A percentile compares a stretch with the other conserved stretches of the same genome.
Conservation (phyloP, 2,797 vertebrate species). For the Muscicapa comitata region DNA sequence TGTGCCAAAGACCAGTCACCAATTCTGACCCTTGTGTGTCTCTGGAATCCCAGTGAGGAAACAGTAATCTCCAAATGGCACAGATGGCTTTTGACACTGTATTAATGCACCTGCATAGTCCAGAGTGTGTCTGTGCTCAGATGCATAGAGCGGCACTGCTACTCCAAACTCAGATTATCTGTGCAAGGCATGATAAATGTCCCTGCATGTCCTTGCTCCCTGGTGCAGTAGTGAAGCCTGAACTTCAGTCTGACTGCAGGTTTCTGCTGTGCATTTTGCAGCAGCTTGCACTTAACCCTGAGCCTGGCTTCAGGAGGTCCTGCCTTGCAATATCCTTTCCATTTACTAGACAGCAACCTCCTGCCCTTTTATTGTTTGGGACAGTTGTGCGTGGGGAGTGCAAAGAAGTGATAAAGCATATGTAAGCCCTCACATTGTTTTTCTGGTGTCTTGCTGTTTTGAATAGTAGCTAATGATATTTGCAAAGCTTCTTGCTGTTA, state of each 20-base stretch:
- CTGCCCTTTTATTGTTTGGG: neutral
- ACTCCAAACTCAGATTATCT: neutral
- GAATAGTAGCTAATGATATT: neutral
- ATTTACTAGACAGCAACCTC: neutral
- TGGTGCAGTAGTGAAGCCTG: neutral
- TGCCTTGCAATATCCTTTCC: neutral
- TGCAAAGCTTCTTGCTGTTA: constrained; percentile 13
- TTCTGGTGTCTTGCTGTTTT: neutral
- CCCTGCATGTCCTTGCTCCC: neutral
- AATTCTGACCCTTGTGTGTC: neutral
- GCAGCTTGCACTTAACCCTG: neutral
- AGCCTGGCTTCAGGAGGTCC: neutral
- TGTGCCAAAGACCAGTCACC: neutral
- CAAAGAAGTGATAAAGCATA: neutral
- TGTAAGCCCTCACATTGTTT: neutral
- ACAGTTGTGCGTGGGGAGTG: neutral
- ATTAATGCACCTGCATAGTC: neutral
- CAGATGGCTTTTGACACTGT: neutral
- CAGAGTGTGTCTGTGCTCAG: neutral
- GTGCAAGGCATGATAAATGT: neutral
- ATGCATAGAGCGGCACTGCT: neutral
- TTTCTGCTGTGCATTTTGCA: neutral
- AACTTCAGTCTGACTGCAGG: neutral
- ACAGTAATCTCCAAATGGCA: neutral
- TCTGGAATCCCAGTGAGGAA: neutral